A percentile compares a stretch with the other conserved stretches of the same genome.
These are phyloP conservation scores for Sclerurus mexicanus DNA, from an alignment of 2,113 vertebrate species.

Conservation along the genomic window DNA sequence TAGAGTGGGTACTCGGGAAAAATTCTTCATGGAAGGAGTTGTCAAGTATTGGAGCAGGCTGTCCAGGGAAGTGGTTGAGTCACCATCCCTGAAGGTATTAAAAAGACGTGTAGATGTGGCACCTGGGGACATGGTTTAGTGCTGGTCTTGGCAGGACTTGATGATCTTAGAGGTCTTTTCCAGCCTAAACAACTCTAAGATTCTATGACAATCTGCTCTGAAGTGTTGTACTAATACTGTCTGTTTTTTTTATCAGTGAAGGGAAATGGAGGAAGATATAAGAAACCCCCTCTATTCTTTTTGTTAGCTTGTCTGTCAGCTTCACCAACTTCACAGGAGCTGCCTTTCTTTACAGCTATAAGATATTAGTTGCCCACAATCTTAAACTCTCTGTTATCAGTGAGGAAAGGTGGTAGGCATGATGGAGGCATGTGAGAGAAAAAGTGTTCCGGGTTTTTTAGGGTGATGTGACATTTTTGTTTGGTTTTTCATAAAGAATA, in stretches of 20 bases:
- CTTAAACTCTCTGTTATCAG: not conserved
- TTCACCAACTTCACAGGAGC: not conserved
- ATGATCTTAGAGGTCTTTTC: not conserved
- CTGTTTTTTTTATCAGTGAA: not conserved
- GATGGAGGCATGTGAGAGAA: not conserved
- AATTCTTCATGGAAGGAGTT: not conserved
- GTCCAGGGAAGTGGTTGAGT: not conserved
- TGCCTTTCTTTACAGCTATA: not conserved
- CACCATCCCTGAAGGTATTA: not conserved
- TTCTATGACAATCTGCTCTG: not conserved
- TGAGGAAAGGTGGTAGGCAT: not conserved
- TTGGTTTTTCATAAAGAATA: not conserved
- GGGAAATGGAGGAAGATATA: not conserved
- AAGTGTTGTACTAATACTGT: not conserved
- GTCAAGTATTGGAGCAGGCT: not conserved
- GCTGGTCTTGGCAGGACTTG: not conserved
- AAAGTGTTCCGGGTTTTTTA: not conserved
- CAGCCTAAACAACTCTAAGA: rapidly evolving
- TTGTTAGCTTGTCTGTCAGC: not conserved
- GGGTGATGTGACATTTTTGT: not conserved
- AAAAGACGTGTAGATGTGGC: not conserved
- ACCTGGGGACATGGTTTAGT: not conserved
- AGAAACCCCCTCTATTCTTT: not conserved
- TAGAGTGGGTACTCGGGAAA: not conserved
- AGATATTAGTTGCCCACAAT: not conserved